Evolutionary conservation across 2,113 vertebrate species (phyloP).

Genomic region (Tupaia chinensis): DNA sequence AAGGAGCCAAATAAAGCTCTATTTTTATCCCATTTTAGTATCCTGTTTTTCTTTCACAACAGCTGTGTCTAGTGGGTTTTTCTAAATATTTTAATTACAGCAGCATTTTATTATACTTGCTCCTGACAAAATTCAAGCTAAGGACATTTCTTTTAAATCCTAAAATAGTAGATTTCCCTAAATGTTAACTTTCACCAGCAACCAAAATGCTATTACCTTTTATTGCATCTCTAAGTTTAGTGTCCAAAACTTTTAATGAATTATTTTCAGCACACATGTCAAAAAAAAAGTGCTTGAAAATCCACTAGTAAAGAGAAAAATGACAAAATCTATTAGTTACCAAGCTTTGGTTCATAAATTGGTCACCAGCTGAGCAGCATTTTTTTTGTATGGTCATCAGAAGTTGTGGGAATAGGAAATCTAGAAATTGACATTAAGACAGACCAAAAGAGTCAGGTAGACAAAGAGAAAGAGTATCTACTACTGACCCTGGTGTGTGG

Average conservation of each 20-base stretch:
- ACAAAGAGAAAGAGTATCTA: background rate
- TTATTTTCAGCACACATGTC: slow-evolving; percentile 56
- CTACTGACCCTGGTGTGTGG: background rate
- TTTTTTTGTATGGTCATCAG: slow-evolving; percentile 17
- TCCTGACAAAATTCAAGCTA: slow-evolving; percentile 58
- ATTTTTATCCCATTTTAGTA: slow-evolving; percentile 28
- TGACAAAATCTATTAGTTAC: slow-evolving; percentile 55
- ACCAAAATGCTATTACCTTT: background rate
- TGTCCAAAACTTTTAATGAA: slow-evolving; percentile 70
- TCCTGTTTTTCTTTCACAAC: background rate
- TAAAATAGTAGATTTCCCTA: slow-evolving; percentile 17
- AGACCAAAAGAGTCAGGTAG: background rate
- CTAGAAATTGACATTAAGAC: background rate
- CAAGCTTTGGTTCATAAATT: slow-evolving; percentile 1
- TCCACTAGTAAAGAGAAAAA: slow-evolving; percentile 71
- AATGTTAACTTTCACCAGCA: slow-evolving; percentile 23
- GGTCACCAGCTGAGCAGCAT: slow-evolving; percentile 69
- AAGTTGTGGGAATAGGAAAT: background rate
- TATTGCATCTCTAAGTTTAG: background rate
- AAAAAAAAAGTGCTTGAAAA: background rate
- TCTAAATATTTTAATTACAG: slow-evolving; percentile 59
- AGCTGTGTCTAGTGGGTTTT: slow-evolving; percentile 41
- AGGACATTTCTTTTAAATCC: background rate
- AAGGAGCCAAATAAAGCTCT: slow-evolving; percentile 28
- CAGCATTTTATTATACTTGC: slow-evolving; percentile 36